Base-by-base conservation (phyloP, 2,888 invertebrate species). In the Perdita meconis region DNA sequence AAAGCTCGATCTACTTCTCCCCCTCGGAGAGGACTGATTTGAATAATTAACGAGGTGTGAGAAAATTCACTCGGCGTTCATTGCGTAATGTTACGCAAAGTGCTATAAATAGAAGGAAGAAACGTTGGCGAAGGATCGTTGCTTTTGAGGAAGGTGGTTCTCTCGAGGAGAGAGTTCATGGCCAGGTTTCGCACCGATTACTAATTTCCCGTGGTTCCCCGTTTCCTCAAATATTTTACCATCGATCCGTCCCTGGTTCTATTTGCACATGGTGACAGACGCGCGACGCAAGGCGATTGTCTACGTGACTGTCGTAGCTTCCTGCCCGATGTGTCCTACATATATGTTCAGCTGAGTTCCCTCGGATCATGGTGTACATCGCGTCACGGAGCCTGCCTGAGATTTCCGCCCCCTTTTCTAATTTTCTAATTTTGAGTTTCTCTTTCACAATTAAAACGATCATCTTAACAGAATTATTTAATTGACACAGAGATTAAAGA, bases 281-380 rank as follows among this genome's bases (percentile, higher is more conserved):
- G 88, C 86, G 87, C 84, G 77, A 76, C 83, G 89, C 89, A 89
- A 88, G 83, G 81, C 86, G 88, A 89, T 88, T 88, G 86, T 86
- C 85, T 89, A 89, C 89, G 89, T 89, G 89, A 89, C 86, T 74
- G 81, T 76, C 79, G 71, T 83, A 74, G 87, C 86, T 89, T 89
- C 89, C 89, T 89, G 89, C 81, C 87, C 83, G 75, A 73, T 78
- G 81, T 88, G 89, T 88, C 88, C 89, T 82, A 89, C 85, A 89
- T 89, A 86, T 83, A 80, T 83, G 76, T 75, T 80, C 82, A 63
- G 38, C 67, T 53, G 65, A 79, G 79, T 81, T 78, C 80, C 85
- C 66, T 81, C 42, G 64, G 42, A 57, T 61, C 68, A 44, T 36
- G 24, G 50, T 30, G 42, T 55, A 24, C 30, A 24, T 47, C 60